Evolutionary conservation across 2,113 vertebrate species (phyloP), one percentile per base, ranked within the genome.

Genomic region (Pollachius pollachius): DNA sequence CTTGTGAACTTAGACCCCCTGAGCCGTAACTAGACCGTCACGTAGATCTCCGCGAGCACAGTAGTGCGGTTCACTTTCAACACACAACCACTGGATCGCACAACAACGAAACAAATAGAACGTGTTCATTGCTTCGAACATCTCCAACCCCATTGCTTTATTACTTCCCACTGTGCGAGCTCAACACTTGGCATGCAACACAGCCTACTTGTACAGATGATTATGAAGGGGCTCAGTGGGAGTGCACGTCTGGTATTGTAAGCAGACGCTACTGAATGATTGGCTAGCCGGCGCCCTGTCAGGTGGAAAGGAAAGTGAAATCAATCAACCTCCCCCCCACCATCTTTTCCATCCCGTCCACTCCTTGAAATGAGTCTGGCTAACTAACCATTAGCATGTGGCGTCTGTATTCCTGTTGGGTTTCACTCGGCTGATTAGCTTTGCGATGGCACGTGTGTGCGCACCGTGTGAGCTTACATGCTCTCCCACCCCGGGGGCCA

Each of bases 231-330:
- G 62, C 15, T 30, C 17, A 27, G 17, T 8, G 17, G 63, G 15
- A 15, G 3, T 5, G 15, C 27, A 15, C 16, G 30, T 18, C 4
- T 41, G 8, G 67, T 75, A 75, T 76, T 80, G 61, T 80, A 82
- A 83, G 56, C 70, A 66, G 64, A 69, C 78, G 73, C 41, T 81
- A 74, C 70, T 65, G 74, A 72, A 77, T 79, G 65, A 25, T 65
- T 75, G 21, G 81, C 81, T 64, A 81, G 72, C 63, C 70, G 69
- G 68, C 8, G 64, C 52, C 60, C 76, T 79, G 76, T 83, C 80
- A 81, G 79, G 73, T 85, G 79, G 82, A 89, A 81, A 77, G 62
- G 56, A 78, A 89, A 75, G 74, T 81, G 37, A 80, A 89, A 89
- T 89, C 88, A 85, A 89, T 89, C 62, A 64, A 64, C 72, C 77